phyloP scores from a whole-genome alignment of 2,888 invertebrate species.

The Bembecia ichneumoniformis region DNA sequence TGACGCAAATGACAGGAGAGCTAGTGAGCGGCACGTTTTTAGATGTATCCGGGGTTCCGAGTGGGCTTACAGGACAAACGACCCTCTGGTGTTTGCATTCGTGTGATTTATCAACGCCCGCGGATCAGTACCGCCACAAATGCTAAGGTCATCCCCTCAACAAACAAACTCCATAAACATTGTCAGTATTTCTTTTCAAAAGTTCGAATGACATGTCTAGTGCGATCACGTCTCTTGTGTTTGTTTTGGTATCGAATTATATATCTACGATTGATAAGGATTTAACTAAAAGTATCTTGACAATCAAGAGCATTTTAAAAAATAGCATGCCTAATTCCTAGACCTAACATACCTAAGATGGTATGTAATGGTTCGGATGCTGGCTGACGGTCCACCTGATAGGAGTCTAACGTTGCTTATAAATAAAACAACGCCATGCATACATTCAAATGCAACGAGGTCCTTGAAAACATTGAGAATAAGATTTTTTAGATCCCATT shows the following conservation, averaged over 20 bases:
- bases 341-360: too few species aligned
- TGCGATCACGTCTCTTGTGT: conserved; percentile 7
- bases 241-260: conserved; percentile 12
- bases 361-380: too few species aligned
- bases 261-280: too few species aligned
- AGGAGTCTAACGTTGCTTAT: too few species aligned
- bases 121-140: conserved; percentile 35
- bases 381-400: too few species aligned
- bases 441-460: too few species aligned
- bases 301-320: too few species aligned
- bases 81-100: conserved; percentile 42
- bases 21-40: conserved; percentile 21
- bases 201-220: conserved; percentile 9
- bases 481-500: too few species aligned
- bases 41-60: conserved; percentile 17
- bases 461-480: too few species aligned
- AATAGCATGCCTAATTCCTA: too few species aligned
- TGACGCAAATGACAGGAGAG: conserved; percentile 23
- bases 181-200: conserved; percentile 19
- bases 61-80: conserved; percentile 24
- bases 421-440: too few species aligned
- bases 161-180: conserved; percentile 34
- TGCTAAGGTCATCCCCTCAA: conserved; percentile 40
- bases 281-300: too few species aligned
- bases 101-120: conserved; percentile 55